These are phyloP conservation scores for Mustelus asterias DNA, from an alignment of 2,113 vertebrate genomes.

Conservation along the genomic window DNA sequence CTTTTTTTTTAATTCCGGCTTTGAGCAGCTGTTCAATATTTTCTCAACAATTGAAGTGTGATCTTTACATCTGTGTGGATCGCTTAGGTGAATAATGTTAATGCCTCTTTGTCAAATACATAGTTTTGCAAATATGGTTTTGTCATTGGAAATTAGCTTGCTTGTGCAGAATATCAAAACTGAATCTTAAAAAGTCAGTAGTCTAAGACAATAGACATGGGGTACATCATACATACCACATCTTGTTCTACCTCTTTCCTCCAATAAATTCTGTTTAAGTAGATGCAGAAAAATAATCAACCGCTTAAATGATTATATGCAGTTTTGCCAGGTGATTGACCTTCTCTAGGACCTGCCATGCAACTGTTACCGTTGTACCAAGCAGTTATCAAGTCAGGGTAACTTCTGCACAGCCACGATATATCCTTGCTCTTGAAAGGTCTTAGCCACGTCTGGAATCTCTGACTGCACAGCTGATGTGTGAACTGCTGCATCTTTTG, in stretches of 20 bases:
- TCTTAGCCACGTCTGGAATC: not conserved
- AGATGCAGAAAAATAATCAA: not conserved
- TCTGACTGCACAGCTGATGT: not conserved
- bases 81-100: not conserved
- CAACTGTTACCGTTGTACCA: not conserved
- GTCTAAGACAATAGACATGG: not conserved
- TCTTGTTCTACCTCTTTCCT: no score
- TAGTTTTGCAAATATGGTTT: not conserved
- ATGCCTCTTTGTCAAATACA: not conserved
- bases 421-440: not conserved
- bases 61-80: not conserved
- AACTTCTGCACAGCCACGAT: not conserved
- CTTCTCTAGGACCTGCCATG: not conserved
- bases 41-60: not conserved
- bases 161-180: not conserved
- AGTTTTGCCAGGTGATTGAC: not conserved
- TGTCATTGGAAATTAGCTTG: not conserved
- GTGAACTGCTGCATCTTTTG: not conserved
- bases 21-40: not conserved
- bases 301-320: not conserved
- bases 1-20: not conserved
- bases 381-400: not conserved
- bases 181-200: not conserved
- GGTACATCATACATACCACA: not conserved
- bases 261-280: not conserved